Percentiles rank a stretch among this genome's conserved stretches.
Conservation (phyloP, 2,888 invertebrate genomes). For the Chalcosyrphus nemorum region DNA sequence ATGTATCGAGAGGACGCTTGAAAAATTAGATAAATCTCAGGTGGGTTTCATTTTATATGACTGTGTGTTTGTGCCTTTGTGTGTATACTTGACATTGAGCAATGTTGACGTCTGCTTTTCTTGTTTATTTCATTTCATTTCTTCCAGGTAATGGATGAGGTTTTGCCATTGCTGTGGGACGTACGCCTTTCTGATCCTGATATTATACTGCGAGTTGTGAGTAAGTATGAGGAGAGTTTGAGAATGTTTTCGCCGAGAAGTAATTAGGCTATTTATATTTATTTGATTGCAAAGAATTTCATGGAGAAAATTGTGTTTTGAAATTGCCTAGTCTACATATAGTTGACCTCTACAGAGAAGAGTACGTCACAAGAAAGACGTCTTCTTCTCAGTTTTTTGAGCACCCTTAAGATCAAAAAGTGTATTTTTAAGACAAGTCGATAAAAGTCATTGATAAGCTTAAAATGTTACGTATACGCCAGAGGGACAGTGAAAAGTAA, state of each 20-base stretch:
- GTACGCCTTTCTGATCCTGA: constrained; percentile 94
- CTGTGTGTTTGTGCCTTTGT: background rate
- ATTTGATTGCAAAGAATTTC: constrained; percentile 2
- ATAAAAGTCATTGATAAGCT: no score
- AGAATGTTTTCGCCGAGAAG: background rate
- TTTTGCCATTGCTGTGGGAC: constrained; percentile 93
- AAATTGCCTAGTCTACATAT: no score
- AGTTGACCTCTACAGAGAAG: no score
- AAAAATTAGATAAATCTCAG: constrained; percentile 92
- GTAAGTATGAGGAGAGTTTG: constrained; percentile 88
- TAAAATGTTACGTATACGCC: no score
- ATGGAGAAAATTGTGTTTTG: background rate
- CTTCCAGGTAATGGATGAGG: constrained; percentile 92
- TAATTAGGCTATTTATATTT: constrained; percentile 20
- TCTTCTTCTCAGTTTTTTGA: no score
- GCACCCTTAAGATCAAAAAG: no score
- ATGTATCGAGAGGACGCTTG: constrained; percentile 91
- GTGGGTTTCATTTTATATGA: constrained; percentile 74
- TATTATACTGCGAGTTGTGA: constrained; percentile 93
- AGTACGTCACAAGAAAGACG: no score
- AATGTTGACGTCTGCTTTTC: constrained; percentile 38
- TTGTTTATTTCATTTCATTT: constrained; percentile 30
- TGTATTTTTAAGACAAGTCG: no score
- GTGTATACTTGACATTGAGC: constrained; percentile 12
- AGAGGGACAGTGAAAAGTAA: no score